Conservation (phyloP, 2,113 vertebrate genomes). For the Porphyrio hochstetteri region DNA sequence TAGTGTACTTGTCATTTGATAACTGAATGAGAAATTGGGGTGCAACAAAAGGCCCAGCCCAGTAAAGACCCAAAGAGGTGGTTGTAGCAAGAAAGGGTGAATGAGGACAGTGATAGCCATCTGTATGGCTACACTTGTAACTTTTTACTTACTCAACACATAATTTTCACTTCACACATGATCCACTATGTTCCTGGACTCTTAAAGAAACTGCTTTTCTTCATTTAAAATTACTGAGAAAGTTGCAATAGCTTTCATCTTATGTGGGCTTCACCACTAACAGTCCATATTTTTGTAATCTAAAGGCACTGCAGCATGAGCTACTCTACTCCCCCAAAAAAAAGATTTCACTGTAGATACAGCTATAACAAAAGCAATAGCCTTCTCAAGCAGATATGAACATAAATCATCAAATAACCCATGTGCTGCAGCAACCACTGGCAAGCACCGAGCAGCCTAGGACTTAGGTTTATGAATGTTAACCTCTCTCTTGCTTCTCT, state of each 20-base stretch:
- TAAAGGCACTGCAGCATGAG: not conserved
- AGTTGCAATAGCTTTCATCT: not conserved
- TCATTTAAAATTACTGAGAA: not conserved
- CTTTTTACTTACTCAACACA: not conserved
- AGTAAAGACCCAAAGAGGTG: not conserved
- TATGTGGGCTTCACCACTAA: not conserved
- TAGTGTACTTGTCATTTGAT: not conserved
- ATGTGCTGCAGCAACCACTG: not conserved
- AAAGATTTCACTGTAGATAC: not conserved
- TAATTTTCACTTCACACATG: not conserved
- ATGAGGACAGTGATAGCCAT: not conserved
- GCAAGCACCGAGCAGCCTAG: not conserved
- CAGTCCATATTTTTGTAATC: not conserved
- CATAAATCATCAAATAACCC: not conserved
- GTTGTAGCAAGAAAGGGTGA: not conserved
- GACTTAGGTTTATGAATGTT: not conserved
- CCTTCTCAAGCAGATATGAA: not conserved
- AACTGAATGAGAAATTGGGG: not conserved
- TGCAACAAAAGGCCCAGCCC: not conserved
- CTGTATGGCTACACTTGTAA: not conserved
- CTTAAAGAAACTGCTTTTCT: not conserved
- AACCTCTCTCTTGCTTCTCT: not conserved
- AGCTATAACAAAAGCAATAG: not conserved
- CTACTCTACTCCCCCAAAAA: not conserved
- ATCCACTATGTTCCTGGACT: not conserved